These are phyloP conservation scores for Hydrophis major DNA, from an alignment of 2,797 vertebrate genomes.

Conservation along the genomic window DNA sequence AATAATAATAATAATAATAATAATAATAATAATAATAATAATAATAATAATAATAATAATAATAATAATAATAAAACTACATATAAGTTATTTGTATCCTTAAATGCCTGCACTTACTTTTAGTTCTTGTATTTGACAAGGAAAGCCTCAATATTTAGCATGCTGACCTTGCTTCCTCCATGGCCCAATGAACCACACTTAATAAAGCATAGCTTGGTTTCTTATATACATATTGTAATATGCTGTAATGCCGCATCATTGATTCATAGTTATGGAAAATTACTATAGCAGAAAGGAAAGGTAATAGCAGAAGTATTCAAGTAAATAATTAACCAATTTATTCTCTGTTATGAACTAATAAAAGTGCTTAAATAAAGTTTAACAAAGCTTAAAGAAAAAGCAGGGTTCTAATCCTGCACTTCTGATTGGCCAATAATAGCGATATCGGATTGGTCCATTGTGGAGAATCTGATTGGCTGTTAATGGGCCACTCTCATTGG, in stretches of 20 bases:
- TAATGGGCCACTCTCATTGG: no score
- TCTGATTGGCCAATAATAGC: no score
- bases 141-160: neutral
- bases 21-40: neutral
- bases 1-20: no score
- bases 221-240: neutral
- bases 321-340: neutral
- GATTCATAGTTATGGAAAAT: neutral
- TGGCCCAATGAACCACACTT: neutral
- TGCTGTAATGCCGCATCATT: neutral
- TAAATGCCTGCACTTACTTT: neutral
- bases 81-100: neutral
- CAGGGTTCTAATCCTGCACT: no score
- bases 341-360: neutral
- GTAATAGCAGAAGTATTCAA: neutral
- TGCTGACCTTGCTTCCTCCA: neutral
- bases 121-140: neutral
- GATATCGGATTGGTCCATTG: no score
- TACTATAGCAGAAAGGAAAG: neutral
- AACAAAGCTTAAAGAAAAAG: no score
- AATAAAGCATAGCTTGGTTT: neutral
- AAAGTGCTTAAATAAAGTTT: no score
- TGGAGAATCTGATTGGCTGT: no score
- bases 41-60: neutral
- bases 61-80: no score